Base-by-base conservation (phyloP, 2,888 invertebrate species). In the Oligia fasciuncula region DNA sequence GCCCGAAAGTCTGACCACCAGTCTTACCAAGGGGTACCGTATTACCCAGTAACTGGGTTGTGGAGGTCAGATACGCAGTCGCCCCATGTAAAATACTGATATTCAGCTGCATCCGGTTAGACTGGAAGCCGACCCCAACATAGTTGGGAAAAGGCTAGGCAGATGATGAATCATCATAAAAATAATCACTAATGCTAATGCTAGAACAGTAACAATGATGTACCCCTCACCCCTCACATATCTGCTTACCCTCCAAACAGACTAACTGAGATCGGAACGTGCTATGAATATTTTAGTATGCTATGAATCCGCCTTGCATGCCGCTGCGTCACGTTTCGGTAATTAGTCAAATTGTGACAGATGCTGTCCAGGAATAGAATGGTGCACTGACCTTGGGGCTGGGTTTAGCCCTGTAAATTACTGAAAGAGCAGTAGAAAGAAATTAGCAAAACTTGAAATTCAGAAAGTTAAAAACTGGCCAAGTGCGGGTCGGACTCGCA, bases 291-390 rank as follows among this genome's bases (percentile, higher is more conserved):
- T 65, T 40, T 86, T 74, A 84, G 4, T 14, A 14, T 19, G 78
- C 73, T 63, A 78, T 83, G 66, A 73, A 79, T 84, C 73, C 79
- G 8, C 4, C 35, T 14, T 11, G 43, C 23, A 9, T 46, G 5
- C 51, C 11, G 11, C 40, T 49, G 54, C 84, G 35, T 69, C 86
- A 84, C 87, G 87, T 79, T 49, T 17, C 19, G 51, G 84, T 73
- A 57, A 84, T 84, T 73, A 49, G 29, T 86, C 80, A 84, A 6
- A 40, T 8, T 49, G 51, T 84, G 84, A 84, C 84, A 86, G 84
- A 84, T 86, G 79, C 75, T 73, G 13, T n/a, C 62, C 66, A 1
- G 57, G 66, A 86, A 84, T 84, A 86, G 84, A 86, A 72, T 54
- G 67, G 2, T 49, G 57, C 73, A 43, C 23, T 72, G 72, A 43